phyloP scores from a whole-genome alignment of 2,113 vertebrate species.

The Channa argus region DNA sequence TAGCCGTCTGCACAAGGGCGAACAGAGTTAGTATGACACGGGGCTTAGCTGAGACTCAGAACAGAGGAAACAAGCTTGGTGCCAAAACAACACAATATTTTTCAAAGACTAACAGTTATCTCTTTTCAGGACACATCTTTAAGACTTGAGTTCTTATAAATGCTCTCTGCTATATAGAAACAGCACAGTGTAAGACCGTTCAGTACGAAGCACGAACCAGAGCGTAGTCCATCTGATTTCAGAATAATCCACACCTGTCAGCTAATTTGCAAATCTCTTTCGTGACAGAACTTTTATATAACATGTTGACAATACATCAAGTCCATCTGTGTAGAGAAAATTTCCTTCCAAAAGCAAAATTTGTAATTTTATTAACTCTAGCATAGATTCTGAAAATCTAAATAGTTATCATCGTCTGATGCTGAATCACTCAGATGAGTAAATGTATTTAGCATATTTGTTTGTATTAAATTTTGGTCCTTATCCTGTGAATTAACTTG shows the following conservation, averaged over 20 bases:
- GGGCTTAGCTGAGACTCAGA: conserved; percentile 17
- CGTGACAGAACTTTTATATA: conserved; percentile 46
- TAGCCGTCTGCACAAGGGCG: conserved; percentile 89
- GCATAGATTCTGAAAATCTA: conserved; percentile 1
- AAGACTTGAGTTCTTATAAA: conserved; percentile 1
- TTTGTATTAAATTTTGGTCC: conserved; percentile 5
- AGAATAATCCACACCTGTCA: conserved; percentile 15
- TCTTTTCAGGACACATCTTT: not conserved
- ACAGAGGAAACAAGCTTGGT: not conserved
- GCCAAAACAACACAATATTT: conserved; percentile 1
- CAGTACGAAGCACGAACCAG: conserved; percentile 8
- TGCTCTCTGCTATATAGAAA: conserved; percentile 4
- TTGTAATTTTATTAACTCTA: conserved; percentile 25
- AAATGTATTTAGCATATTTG: conserved; percentile 14
- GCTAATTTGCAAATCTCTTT: conserved; percentile 22
- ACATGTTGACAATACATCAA: conserved; percentile 35
- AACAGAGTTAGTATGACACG: conserved; percentile 1
- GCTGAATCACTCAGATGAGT: conserved; percentile 16
- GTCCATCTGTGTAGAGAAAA: conserved; percentile 25
- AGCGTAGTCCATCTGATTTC: conserved; percentile 30
- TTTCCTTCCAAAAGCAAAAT: conserved; percentile 13
- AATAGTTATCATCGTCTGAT: conserved; percentile 6
- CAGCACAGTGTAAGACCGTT: not conserved
- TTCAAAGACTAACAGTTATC: conserved; percentile 4
- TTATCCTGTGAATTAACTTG: not conserved